Percentiles rank a stretch among this genome's conserved stretches.
phyloP scores from a whole-genome alignment of 2,113 vertebrate genomes.

The Labeo rohita region DNA sequence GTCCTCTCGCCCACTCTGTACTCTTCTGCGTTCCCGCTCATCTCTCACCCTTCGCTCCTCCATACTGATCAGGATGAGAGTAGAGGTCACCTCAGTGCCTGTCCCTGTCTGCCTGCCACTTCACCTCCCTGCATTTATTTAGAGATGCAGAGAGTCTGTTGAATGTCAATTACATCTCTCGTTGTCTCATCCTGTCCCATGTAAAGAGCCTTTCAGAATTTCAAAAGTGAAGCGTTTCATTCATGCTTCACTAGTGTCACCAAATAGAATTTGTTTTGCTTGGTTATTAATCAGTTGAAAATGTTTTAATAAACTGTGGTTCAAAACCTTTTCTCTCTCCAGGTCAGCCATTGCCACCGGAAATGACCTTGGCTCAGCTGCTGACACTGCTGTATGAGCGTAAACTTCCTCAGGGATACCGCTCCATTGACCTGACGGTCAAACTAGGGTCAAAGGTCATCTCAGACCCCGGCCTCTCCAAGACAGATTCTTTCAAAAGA shows the following conservation, averaged over 20 bases:
- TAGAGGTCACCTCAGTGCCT: conserved; percentile 17
- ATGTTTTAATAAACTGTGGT: neutral
- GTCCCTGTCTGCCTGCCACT: conserved; percentile 20
- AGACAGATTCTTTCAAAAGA: conserved; percentile 98
- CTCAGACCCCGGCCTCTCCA: conserved; percentile 93
- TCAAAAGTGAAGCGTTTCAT: neutral
- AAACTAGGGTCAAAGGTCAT: conserved; percentile 98
- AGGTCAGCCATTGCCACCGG: conserved; percentile 94
- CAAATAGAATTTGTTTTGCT: neutral
- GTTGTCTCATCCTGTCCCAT: neutral
- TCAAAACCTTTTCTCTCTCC: conserved; percentile 20
- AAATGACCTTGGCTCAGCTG: conserved; percentile 98
- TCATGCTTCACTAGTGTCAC: neutral
- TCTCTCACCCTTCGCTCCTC: neutral
- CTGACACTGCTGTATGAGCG: conserved; percentile 94
- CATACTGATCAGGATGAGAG: neutral
- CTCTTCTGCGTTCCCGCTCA: neutral
- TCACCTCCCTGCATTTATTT: conserved; percentile 23
- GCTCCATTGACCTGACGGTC: conserved; percentile 94
- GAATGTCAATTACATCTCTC: conserved; percentile 27
- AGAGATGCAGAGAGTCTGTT: conserved; percentile 13
- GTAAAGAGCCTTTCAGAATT: neutral
- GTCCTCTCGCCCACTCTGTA: neutral
- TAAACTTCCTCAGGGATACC: conserved; percentile 95
- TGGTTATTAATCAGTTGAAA: neutral